Conservation (phyloP, 53 echinoderm and acorn worm genomes). For the Temnopleurus reevesii region DNA sequence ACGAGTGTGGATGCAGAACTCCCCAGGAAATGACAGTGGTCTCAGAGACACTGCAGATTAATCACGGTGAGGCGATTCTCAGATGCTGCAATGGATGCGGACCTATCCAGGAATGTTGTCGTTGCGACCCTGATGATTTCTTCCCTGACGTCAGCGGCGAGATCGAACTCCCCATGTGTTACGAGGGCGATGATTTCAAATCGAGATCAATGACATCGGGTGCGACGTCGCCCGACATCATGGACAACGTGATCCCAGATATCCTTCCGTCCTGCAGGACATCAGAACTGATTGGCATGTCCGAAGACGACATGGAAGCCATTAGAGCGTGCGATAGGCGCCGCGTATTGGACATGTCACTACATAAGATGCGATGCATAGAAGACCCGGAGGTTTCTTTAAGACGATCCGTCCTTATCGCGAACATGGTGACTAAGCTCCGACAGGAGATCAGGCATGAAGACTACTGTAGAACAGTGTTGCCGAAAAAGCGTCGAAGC, state of each 20-base stretch:
- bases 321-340: conserved; percentile 38
- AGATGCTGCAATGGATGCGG: conserved; percentile 28
- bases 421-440: conserved; percentile 72
- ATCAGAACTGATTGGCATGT: not conserved
- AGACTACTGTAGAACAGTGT: conserved; percentile 61
- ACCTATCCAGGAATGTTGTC: conserved; percentile 36
- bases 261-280: conserved; percentile 40
- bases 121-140: conserved; percentile 51
- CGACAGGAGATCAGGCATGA: conserved; percentile 60
- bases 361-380: conserved; percentile 72
- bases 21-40: conserved; percentile 42
- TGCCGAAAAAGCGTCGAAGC: conserved; percentile 70
- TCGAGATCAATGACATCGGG: conserved; percentile 12
- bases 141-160: conserved; percentile 52
- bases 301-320: not conserved
- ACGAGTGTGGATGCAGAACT: conserved; percentile 22
- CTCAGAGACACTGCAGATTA: conserved; percentile 9
- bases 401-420: conserved; percentile 67
- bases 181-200: conserved; percentile 46
- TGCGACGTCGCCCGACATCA: conserved; percentile 36
- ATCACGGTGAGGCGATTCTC: not conserved
- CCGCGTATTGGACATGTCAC: conserved; percentile 63
- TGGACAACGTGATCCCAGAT: conserved; percentile 57
- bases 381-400: conserved; percentile 74
- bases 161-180: conserved; percentile 54